Conservation (phyloP, 2,797 vertebrate genomes). For the Nyctibius grandis region DNA sequence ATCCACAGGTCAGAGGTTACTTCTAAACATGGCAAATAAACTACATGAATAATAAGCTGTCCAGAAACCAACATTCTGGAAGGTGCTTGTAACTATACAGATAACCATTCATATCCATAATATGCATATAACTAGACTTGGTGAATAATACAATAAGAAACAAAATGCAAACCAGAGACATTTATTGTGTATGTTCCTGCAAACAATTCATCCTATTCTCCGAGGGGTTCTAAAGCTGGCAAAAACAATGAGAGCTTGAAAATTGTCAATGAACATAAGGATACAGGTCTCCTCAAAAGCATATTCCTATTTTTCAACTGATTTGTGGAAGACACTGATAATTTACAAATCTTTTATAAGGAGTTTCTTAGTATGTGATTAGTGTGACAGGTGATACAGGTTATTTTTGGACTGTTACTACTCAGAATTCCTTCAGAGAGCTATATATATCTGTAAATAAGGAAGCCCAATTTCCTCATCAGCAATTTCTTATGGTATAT, state of each 20-base stretch:
- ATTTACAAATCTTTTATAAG: background rate
- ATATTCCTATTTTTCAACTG: background rate
- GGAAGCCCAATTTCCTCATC: background rate
- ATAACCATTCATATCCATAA: background rate
- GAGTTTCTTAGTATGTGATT: background rate
- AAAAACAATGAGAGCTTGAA: background rate
- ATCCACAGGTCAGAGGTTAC: conserved; percentile 33
- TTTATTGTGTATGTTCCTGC: background rate
- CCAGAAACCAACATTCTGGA: background rate
- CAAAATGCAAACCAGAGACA: background rate
- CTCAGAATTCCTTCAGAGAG: background rate
- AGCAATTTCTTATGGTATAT: background rate
- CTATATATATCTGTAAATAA: background rate
- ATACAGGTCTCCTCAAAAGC: background rate
- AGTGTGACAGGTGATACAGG: background rate
- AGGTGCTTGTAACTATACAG: background rate
- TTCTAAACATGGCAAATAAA: conserved; percentile 47
- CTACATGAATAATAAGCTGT: conserved; percentile 42
- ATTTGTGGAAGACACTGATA: background rate
- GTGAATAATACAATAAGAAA: background rate
- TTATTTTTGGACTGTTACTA: background rate
- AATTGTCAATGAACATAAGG: background rate
- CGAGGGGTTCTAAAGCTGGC: background rate
- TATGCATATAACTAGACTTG: background rate
- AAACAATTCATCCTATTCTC: background rate